phyloP scores from a whole-genome alignment of 2,888 invertebrate species.

The Ophion costatus region DNA sequence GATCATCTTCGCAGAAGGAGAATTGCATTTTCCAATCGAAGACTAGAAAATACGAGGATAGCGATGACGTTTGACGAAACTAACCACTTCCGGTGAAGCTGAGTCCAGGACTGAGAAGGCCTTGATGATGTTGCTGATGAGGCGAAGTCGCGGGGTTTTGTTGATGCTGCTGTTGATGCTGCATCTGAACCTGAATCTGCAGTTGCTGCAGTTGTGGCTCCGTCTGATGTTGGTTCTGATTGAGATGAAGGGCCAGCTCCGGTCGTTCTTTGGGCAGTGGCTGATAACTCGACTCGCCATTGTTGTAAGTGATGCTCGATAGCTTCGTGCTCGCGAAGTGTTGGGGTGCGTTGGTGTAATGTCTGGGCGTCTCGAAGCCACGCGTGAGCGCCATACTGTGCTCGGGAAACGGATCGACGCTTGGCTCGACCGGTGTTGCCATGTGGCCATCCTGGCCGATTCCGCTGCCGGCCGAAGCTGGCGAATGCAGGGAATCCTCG shows the following conservation, averaged over 20 bases:
- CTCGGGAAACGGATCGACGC: slow-evolving; percentile 90
- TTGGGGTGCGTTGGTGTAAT: slow-evolving; percentile 78
- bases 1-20: not conserved
- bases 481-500: slow-evolving; percentile 89
- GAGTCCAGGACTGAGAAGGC: slow-evolving; percentile 85
- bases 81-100: slow-evolving; percentile 87
- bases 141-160: slow-evolving; percentile 80
- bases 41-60: not conserved
- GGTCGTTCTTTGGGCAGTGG: slow-evolving; percentile 87
- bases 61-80: slow-evolving; percentile 30
- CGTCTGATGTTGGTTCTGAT: slow-evolving; percentile 84
- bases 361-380: slow-evolving; percentile 74
- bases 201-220: slow-evolving; percentile 88
- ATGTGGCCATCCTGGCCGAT: slow-evolving; percentile 84
- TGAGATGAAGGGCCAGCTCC: slow-evolving; percentile 86
- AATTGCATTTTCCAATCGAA: not conserved
- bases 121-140: slow-evolving; percentile 81
- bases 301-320: slow-evolving; percentile 74
- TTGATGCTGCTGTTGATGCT: slow-evolving; percentile 86
- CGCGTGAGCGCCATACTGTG: slow-evolving; percentile 86
- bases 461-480: slow-evolving; percentile 84
- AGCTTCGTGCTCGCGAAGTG: slow-evolving; percentile 78
- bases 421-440: slow-evolving; percentile 88
- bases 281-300: slow-evolving; percentile 85
- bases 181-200: slow-evolving; percentile 89